A percentile compares a stretch with the other conserved stretches of the same genome.
Conservation (phyloP, 2,888 invertebrate genomes). For the Rhodophaea formosa region DNA sequence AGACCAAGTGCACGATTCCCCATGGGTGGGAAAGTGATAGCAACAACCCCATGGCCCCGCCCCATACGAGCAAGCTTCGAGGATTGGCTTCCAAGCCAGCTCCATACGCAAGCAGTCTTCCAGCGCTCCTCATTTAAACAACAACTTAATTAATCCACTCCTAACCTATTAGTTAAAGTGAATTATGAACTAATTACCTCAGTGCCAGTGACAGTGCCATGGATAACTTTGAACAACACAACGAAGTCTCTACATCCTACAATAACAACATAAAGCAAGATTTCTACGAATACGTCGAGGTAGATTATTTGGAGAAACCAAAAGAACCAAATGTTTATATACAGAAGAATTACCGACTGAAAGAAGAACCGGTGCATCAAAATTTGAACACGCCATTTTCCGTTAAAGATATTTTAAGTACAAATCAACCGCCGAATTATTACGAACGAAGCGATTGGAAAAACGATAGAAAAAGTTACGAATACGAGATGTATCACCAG, state of each 20-base stretch:
- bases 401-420: constrained; percentile 70
- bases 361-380: constrained; percentile 45
- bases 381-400: constrained; percentile 64
- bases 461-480: constrained; percentile 50
- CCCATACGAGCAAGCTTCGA: constrained; percentile 50
- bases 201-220: constrained; percentile 46
- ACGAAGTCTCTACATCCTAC: constrained; percentile 63
- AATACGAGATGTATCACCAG: constrained; percentile 57
- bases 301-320: constrained; percentile 41
- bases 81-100: constrained; percentile 66
- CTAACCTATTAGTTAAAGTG: constrained; percentile 50
- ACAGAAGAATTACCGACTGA: constrained; percentile 49
- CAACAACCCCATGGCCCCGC: constrained; percentile 51
- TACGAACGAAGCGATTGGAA: constrained; percentile 69
- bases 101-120: constrained; percentile 71
- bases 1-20: constrained; percentile 32
- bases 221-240: constrained; percentile 67
- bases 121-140: constrained; percentile 58
- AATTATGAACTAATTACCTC: constrained; percentile 42
- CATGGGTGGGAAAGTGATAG: constrained; percentile 37
- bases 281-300: constrained; percentile 49
- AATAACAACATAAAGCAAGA: constrained; percentile 59
- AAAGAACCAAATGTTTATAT: constrained; percentile 35
- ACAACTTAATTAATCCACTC: constrained; percentile 55
- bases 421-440: constrained; percentile 54